Evolutionary conservation across 2,888 invertebrate genomes (phyloP), one percentile per base, ranked within the genome.

Genomic region (Lissocephala sabroskyi): DNA sequence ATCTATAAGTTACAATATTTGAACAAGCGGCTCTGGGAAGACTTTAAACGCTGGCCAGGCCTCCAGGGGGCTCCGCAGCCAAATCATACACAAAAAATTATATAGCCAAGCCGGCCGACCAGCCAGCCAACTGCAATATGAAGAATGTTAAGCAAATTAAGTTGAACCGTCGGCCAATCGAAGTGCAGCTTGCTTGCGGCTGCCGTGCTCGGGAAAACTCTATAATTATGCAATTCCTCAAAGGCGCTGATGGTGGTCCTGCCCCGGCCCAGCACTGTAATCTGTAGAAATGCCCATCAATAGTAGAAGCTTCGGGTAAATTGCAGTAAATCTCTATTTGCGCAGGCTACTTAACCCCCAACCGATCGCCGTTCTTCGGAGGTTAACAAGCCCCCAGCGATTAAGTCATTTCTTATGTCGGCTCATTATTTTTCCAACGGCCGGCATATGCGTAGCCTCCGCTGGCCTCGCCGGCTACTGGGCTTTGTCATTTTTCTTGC

Each of bases 181-280:
- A n/a, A n/a, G 48, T 17, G 42, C 37, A 30, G 45, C 7, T 28
- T 49, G 44, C 44, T 30, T 57, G 39, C 48, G 43, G 40, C 55
- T 33, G 55, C 42, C 51, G 19, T 19, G 26, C 49, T 26, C 51
- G 50, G 65, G 60, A 59, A 77, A 76, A 74, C 65, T 70, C 71
- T 81, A 79, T 82, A 82, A 82, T 81, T 81, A 79, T 79, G 77
- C 70, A 79, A 82, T 79, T 79, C 73, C 76, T 77, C 71, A 78
- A 65, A 79, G 75, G 68, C 79, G 67, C 63, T 65, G 79, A 78
- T 66, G 81, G 79, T 82, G 82, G 81, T 80, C 79, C 56, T 54
- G 7, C 23, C 4, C 23, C 23, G 3, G 23, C 23, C 23, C 23
- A n/a, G n/a, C n/a, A n/a, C n/a, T n/a, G n/a, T n/a, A n/a, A n/a